These are phyloP conservation scores for Coturnix japonica DNA, from an alignment of 2,113 vertebrate species.

Conservation along the genomic window DNA sequence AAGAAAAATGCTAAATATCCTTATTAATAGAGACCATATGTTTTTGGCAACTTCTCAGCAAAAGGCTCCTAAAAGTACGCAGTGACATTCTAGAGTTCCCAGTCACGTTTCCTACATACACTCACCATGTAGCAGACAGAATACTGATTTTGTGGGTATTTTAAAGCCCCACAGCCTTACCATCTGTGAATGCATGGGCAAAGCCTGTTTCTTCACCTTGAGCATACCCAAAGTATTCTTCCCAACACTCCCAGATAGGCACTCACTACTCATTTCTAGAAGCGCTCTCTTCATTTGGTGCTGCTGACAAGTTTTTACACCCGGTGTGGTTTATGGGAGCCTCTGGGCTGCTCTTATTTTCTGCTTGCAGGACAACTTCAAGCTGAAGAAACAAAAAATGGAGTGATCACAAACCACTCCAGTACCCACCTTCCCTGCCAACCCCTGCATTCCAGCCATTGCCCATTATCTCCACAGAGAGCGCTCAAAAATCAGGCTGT, in stretches of 20 bases:
- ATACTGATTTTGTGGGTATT: not conserved
- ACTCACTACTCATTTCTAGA: not conserved
- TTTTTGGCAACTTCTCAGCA: not conserved
- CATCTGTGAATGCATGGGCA: not conserved
- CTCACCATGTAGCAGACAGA: not conserved
- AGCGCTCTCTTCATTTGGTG: not conserved
- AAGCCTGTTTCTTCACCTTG: not conserved
- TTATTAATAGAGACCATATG: not conserved
- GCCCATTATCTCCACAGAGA: not conserved
- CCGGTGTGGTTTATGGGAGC: not conserved
- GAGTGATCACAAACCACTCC: not conserved
- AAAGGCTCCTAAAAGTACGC: not conserved
- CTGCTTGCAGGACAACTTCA: not conserved
- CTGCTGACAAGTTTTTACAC: not conserved
- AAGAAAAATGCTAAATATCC: not conserved
- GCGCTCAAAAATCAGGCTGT: not conserved
- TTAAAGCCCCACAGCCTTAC: not conserved
- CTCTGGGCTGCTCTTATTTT: not conserved
- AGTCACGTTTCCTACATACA: not conserved
- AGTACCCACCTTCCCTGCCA: not conserved
- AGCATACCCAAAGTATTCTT: not conserved
- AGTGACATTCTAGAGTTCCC: not conserved
- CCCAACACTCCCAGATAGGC: not conserved
- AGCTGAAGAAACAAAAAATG: not conserved
- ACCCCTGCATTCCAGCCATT: not conserved